phyloP scores from a whole-genome alignment of 2,797 vertebrate genomes.

The Coracias cyanogaster region DNA sequence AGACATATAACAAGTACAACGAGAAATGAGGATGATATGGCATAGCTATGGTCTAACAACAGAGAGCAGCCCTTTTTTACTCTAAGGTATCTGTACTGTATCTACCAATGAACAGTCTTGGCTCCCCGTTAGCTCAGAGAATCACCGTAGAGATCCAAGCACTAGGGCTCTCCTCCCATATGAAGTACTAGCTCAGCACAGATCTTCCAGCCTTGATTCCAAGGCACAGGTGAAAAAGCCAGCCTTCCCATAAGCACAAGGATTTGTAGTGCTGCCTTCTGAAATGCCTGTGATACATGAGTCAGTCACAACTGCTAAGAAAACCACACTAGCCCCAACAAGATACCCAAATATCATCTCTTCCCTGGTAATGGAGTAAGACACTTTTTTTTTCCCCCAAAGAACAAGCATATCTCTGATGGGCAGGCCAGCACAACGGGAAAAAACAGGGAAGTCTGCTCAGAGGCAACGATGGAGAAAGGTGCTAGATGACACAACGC shows the following conservation, averaged over 20 bases:
- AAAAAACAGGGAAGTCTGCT: background rate
- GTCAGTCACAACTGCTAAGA: background rate
- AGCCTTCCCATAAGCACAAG: background rate
- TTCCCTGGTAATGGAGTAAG: background rate
- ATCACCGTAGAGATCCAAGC: background rate
- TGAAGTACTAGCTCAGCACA: background rate
- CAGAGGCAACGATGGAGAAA: background rate
- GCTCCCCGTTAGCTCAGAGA: background rate
- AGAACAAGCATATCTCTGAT: background rate
- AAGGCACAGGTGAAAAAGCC: background rate
- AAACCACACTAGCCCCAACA: background rate
- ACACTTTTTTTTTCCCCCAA: background rate
- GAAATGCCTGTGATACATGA: fast-evolving
- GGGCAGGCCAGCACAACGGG: background rate
- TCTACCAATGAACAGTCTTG: background rate
- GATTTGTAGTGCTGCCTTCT: background rate
- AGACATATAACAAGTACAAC: background rate
- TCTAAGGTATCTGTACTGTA: background rate
- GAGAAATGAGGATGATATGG: background rate
- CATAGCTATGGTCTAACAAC: background rate
- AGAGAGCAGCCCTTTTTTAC: background rate
- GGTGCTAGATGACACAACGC: background rate
- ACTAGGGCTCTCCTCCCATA: background rate
- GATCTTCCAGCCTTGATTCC: background rate
- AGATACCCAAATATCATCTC: background rate